Evolutionary conservation across 2,113 vertebrate genomes (phyloP).

Genomic region (Notechis scutatus): DNA sequence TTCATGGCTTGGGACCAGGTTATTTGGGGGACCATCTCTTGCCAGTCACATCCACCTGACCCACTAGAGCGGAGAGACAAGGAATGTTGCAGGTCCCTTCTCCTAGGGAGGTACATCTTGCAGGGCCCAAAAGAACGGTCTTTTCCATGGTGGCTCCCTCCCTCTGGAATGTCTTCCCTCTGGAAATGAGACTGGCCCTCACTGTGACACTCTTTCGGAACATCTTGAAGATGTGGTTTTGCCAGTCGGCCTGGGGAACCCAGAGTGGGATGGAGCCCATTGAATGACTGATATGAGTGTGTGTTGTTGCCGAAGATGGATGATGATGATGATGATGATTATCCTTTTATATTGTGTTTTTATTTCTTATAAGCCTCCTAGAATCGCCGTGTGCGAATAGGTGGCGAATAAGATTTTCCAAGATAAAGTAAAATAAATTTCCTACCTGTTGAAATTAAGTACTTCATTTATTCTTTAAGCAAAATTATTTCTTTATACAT

Average conservation of each 20-base stretch:
- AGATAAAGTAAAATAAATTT: neutral
- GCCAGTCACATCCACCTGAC: neutral
- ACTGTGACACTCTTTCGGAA: neutral
- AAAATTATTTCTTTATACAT: neutral
- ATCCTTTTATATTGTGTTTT: neutral
- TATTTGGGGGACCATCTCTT: neutral
- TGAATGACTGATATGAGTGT: neutral
- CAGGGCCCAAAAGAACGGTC: neutral
- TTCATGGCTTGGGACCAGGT: neutral
- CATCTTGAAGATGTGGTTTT: neutral
- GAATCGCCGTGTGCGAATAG: neutral
- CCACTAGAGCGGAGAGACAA: neutral
- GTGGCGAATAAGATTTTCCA: neutral
- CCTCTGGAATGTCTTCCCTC: neutral
- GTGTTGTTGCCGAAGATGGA: neutral
- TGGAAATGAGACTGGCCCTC: neutral
- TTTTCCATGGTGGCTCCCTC: neutral
- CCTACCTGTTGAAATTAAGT: neutral
- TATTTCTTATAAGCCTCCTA: neutral
- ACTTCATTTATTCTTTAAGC: neutral
- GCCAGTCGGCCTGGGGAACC: neutral
- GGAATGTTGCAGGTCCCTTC: neutral
- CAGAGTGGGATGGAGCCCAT: neutral
- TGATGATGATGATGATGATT: neutral
- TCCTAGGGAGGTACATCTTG: neutral